These are phyloP conservation scores for Natator depressus DNA, from an alignment of 2,113 vertebrate species.

Conservation along the genomic window DNA sequence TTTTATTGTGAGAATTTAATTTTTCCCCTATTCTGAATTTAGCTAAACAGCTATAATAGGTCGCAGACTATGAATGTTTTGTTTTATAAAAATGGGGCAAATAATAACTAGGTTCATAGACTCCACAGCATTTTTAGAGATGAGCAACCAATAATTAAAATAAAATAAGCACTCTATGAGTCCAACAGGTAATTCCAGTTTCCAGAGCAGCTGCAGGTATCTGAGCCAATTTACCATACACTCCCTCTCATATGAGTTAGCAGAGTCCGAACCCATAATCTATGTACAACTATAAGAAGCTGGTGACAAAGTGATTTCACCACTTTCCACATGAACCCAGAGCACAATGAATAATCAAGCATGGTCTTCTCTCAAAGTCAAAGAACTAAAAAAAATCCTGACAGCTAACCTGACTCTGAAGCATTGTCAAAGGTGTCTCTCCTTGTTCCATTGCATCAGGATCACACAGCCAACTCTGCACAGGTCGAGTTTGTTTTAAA, in stretches of 20 bases:
- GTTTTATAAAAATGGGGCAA: neutral
- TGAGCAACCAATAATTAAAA: neutral
- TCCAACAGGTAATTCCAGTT: neutral
- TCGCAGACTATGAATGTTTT: accelerated
- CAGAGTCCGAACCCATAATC: neutral
- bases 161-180: neutral
- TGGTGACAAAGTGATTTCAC: neutral
- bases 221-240: neutral
- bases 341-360: neutral
- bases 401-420: slow-evolving; percentile 93
- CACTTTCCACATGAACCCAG: neutral
- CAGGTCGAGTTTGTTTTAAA: slow-evolving; percentile 96
- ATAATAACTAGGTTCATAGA: neutral
- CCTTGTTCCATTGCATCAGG: slow-evolving; percentile 99
- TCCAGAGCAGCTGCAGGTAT: neutral
- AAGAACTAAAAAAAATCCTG: neutral
- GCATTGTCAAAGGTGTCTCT: slow-evolving; percentile 97
- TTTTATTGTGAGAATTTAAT: neutral
- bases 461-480: slow-evolving; percentile 97
- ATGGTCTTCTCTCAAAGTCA: neutral
- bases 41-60: neutral
- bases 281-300: neutral
- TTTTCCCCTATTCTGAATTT: neutral
- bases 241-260: neutral
- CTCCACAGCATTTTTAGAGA: neutral